Base-by-base conservation (phyloP, 37 sponge, comb jelly and placozoan genomes). In the Chondrosia reniformis region DNA sequence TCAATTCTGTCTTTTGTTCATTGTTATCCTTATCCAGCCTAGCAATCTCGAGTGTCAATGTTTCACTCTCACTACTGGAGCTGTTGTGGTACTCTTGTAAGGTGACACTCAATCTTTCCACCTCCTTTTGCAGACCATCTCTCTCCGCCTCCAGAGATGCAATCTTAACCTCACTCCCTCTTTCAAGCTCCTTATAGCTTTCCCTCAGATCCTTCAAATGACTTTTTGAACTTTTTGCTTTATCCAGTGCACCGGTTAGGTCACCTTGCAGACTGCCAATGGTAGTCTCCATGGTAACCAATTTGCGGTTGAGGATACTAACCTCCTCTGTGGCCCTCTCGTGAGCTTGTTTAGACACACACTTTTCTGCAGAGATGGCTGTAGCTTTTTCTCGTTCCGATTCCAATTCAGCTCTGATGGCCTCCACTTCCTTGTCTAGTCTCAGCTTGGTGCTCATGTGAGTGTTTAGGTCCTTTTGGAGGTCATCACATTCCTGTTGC, bases 241-340 rank as follows among this genome's bases (percentile, higher is more conserved):
- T 34, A 41, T 69, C 72, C 36, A 25, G 7, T 34, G 72, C 5
- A 3, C 72, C 72, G 13, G 32, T n/a, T n/a, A 27, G 46, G 34
- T 80, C 81, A 56, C 62, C 63, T 40, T 86, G 81, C 12, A 54
- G 64, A 25, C 75, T 69, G 17, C 74, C 71, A 27, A 86, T 45
- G n/a, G 38, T 63, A n/a, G 77, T 40, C 54, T 76, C 76, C 39
- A 66, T 65, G 33, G 78, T 33, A 6, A 76, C 57, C 33, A 79
- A 3, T 46, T 83, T 59, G 33, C 83, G 83, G 4, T 82, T 76
- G 42, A 33, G 28, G 3, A 46, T 30, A 30, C 52, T 65, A 21
- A 76, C 45, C 4, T 80, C 59, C 33, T 75, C 25, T 2, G 76
- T 33, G 8, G 46, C 59, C n/a, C 21, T 40, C 75, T 69, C 44